Evolutionary conservation across 2,797 vertebrate genomes (phyloP), one percentile per base, ranked within the genome.

Genomic region (Enteromius thamalakanensis): DNA sequence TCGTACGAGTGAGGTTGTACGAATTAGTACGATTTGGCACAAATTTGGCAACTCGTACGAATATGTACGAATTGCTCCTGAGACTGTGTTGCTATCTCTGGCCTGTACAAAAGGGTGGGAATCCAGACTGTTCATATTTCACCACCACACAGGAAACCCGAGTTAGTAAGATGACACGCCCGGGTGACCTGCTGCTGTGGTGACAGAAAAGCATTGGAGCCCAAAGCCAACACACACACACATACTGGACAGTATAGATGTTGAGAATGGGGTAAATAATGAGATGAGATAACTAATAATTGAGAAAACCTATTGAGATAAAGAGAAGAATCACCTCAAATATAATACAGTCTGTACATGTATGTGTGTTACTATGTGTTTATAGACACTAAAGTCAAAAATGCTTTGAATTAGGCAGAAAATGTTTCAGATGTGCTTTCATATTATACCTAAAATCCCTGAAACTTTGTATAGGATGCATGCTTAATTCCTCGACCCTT

Each of bases 131-230:
- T 78, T 85, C 71, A 19, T 65, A 60, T 88, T 87, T 83, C 81
- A 81, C 5, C 29, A 29, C 53, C 19, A 40, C 6, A 40, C 32
- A 82, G 47, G 89, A 87, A 86, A 89, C 76, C n/a, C 6, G 76
- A 89, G 76, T 84, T 76, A 65, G 86, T 86, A 87, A 88, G 68
- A 68, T 74, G 81, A 84, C 79, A 86, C 75, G 21, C 67, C 64
- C 34, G 29, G 76, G 45, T 80, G 68, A 74, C 82, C 80, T 84
- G 77, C 77, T 86, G 86, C 74, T 47, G 71, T 83, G 88, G 70
- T 84, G 85, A 86, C 58, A 83, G 80, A 87, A 86, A 83, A 23
- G 58, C 26, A 45, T 64, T 86, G 80, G 62, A 84, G 55, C 47
- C 86, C 65, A 86, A 87, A 76, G 23, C 26, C 65, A 29, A 82